Base-by-base conservation (phyloP, 2,888 invertebrate species). In the Caenorhabditis angaria region DNA sequence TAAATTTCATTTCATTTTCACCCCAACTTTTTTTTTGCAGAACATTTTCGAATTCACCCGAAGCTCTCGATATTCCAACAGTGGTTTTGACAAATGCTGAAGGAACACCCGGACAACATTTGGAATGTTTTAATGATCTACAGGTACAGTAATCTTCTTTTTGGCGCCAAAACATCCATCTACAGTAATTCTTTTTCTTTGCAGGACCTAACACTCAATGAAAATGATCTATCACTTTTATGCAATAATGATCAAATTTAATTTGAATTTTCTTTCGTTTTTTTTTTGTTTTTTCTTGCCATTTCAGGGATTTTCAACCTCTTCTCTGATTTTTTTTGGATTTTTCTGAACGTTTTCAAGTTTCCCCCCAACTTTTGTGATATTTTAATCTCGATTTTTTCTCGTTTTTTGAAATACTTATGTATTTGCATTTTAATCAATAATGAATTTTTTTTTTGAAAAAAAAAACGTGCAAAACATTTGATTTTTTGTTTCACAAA, bases 21-120 rank as follows among this genome's bases (percentile, higher is more conserved):
- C n/a, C n/a, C n/a, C n/a, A n/a, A 4, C 48, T 1, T 48, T 12
- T 24, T 2, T n/a, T 60, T 60, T 47, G 5, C 60, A 50, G 51
- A 51, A 69, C 74, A 20, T 70, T 66, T n/a, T 69, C 69, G 1
- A 70, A 74, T 56, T 69, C 74, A 20, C 74, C 69, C 12, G 69
- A 69, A 59, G 64, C 69, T 0, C 24, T 68, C 5, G 74, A 74
- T 51, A 69, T 70, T 53, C 85, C 85, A 10, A 83, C 83, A 59
- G 69, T 85, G 58, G 81, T 81, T 32, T 65, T 85, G n/a, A 85
- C 85, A 10, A 82, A 81, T 60, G 79, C 85, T 0, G 85, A 85
- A 61, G 85, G 85, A 10, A 69, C 74, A 12, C 75, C 77, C 8
- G 81, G 76, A 20, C 74, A 73, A 29, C 76, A 74, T 51, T 61